Base-by-base conservation (phyloP, 2,888 invertebrate genomes). In the Drosophila sordidula region DNA sequence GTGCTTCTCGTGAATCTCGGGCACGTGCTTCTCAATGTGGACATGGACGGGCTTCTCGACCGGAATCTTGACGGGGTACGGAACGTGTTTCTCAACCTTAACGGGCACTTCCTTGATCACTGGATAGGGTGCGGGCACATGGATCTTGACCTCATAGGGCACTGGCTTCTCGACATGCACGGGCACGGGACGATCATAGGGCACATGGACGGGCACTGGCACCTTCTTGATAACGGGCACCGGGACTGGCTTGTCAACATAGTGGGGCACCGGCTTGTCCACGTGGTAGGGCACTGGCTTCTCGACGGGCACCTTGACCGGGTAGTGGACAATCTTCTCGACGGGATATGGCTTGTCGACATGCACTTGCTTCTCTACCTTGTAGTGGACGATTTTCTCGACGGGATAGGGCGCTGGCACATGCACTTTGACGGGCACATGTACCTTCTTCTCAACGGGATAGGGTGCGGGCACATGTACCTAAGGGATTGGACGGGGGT, bases 371-470 rank as follows among this genome's bases (percentile, higher is more conserved):
- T 96, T 95, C 90, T 95, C 95, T 36, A 96, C 95, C 75, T 95
- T 95, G 85, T 92, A 91, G 67, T 93, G 94, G 57, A 95, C 94
- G 83, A 94, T 93, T 91, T 95, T 95, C 69, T 94, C 92, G 2
- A 95, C 95, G 49, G 96, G 96, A 93, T 95, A 96, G 71, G 95
- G 96, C 91, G 95, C 96, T 78, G 95, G 95, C 4, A 95, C 95
- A 90, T 94, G 95, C 38, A 96, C 96, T 91, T 96, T 96, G 41
- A 95, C 94, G 91, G 93, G 95, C 9, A 95, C 94, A 91, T 95
- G 95, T 11, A 95, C 95, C 88, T 95, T 93, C 90, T 95, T 95
- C 85, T 94, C 94, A 6, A 95, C 95, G 75, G 95, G 95, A 89
- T 94, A 94, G 87, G 95, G 95, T 87, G 91, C 93, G 22, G 93